Conservation (phyloP, 2,113 vertebrate species). For the Anoplopoma fimbria region DNA sequence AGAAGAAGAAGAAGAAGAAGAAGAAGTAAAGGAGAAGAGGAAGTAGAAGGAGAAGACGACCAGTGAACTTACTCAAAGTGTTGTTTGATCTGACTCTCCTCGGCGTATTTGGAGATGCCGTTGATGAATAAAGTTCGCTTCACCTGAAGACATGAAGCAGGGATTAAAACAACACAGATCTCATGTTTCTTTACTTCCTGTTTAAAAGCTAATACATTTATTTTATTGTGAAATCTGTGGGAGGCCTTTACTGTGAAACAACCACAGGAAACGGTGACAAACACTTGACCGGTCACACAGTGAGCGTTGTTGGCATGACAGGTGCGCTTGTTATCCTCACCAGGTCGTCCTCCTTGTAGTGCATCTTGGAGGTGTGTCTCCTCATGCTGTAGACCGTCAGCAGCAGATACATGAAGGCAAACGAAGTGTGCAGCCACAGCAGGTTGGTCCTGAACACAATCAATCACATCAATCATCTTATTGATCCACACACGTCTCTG, state of each 20-base stretch:
- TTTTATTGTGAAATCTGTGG: neutral
- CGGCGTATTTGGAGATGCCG: slow-evolving; percentile 96
- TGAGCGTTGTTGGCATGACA: no score
- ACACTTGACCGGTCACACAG: no score
- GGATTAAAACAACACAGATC: neutral
- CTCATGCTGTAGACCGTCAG: slow-evolving; percentile 99
- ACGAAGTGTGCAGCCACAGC: slow-evolving; percentile 96
- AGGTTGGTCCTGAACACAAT: slow-evolving; percentile 88
- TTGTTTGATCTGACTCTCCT: slow-evolving; percentile 94
- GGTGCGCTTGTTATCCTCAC: slow-evolving; percentile 73
- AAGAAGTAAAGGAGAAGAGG: slow-evolving; percentile 21
- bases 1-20: slow-evolving; percentile 14
- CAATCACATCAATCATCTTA: no score
- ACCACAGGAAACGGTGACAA: neutral
- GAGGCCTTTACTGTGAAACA: no score
- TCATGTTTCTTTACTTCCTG: neutral
- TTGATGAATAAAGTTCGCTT: slow-evolving; percentile 97
- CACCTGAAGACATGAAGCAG: slow-evolving; percentile 83
- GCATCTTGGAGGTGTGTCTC: slow-evolving; percentile 98
- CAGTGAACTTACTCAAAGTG: slow-evolving; percentile 92
- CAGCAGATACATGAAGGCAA: slow-evolving; percentile 96
- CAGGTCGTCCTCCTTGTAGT: slow-evolving; percentile 98
- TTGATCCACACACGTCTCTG: no score
- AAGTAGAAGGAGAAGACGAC: neutral
- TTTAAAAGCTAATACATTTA: neutral